Conservation (phyloP, 2,113 vertebrate genomes). For the Benitochromis conjunctus region DNA sequence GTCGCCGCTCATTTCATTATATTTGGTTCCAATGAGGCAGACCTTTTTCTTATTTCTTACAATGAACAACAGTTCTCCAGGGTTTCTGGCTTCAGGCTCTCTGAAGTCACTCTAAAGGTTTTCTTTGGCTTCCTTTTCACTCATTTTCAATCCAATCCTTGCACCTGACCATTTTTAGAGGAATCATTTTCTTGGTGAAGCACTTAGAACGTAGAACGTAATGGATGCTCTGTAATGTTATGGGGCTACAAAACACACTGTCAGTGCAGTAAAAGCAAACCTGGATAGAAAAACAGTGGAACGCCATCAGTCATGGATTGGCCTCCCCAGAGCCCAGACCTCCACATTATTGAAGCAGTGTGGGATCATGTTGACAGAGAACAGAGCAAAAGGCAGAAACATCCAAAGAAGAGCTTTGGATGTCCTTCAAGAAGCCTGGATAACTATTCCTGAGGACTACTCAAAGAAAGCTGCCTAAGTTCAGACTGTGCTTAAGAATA, state of each 20-base stretch:
- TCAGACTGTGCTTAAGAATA: not conserved
- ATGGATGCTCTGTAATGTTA: not conserved
- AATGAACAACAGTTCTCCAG: not conserved
- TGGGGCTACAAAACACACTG: not conserved
- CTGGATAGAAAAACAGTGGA: too few species aligned
- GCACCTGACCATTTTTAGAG: not conserved
- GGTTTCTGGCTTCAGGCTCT: too few species aligned
- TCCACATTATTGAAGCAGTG: rapidly evolving
- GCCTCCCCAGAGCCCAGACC: not conserved
- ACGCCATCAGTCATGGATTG: not conserved
- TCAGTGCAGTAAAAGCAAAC: not conserved
- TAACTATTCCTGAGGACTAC: not conserved
- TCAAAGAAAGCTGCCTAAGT: not conserved
- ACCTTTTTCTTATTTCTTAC: not conserved
- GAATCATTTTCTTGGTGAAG: not conserved
- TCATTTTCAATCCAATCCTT: not conserved
- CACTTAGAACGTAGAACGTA: rapidly evolving
- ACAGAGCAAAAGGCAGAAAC: not conserved
- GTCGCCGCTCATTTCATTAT: rapidly evolving
- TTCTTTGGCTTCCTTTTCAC: not conserved
- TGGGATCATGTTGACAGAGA: not conserved
- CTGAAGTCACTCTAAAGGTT: not conserved
- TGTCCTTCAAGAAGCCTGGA: not conserved
- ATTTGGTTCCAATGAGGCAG: rapidly evolving
- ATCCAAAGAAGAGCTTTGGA: not conserved